phyloP scores from a whole-genome alignment of 2,113 vertebrate genomes.

The Acanthochromis polyacanthus region DNA sequence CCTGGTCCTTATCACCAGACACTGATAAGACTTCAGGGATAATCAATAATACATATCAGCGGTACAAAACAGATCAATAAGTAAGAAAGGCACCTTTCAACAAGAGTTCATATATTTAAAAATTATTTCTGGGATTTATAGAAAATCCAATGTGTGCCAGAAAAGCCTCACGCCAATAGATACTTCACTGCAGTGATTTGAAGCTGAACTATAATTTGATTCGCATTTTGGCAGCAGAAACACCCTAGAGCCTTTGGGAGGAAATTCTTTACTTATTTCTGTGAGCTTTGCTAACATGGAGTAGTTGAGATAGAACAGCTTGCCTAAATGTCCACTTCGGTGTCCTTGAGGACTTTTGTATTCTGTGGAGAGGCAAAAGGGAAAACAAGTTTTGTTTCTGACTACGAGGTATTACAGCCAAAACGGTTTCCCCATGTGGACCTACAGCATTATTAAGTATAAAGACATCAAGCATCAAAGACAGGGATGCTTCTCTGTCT shows the following conservation, averaged over 20 bases:
- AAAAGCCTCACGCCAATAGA: not conserved
- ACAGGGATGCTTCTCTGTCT: constrained; percentile 34
- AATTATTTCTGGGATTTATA: too few species aligned
- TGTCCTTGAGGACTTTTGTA: constrained; percentile 7
- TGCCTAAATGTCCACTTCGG: constrained; percentile 5
- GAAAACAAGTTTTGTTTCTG: constrained; percentile 33
- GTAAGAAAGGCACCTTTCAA: too few species aligned
- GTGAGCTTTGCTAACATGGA: constrained; percentile 30
- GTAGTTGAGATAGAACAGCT: constrained; percentile 13
- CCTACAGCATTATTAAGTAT: constrained; percentile 26
- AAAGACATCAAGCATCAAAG: constrained; percentile 63
- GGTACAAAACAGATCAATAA: too few species aligned
- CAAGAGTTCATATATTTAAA: too few species aligned
- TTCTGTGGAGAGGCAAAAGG: constrained; percentile 1
- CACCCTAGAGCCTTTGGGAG: not conserved
- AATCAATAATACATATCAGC: too few species aligned
- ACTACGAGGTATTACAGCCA: not conserved
- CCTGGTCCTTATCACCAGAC: too few species aligned
- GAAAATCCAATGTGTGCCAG: not conserved
- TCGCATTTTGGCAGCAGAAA: constrained; percentile 11
- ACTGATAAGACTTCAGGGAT: too few species aligned
- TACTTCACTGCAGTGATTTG: constrained; percentile 11
- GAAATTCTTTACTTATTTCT: constrained; percentile 2
- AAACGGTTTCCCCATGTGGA: constrained; percentile 32
- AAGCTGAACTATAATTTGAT: constrained; percentile 7